Evolutionary conservation across 53 echinoderm and acorn worm genomes (phyloP).

Genomic region (Holothuria scabra): DNA sequence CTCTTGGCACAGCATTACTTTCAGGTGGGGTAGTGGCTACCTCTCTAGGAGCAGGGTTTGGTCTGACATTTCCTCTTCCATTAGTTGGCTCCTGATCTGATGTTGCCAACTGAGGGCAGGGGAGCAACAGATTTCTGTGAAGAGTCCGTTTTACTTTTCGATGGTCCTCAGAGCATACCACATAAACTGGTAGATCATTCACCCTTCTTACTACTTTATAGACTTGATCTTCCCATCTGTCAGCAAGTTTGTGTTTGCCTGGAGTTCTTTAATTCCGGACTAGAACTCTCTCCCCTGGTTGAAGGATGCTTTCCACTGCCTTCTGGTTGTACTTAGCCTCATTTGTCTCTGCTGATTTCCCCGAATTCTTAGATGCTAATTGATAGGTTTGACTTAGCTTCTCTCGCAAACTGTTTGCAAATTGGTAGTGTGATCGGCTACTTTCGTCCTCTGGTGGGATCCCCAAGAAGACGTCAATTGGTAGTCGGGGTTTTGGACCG

Average conservation of each 20-base stretch:
- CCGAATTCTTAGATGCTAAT: slow-evolving; percentile 27
- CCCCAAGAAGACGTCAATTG: slow-evolving; percentile 13
- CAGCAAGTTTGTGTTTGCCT: slow-evolving; percentile 18
- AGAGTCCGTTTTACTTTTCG: not conserved
- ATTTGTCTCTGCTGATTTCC: not conserved
- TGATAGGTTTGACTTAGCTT: slow-evolving; percentile 33
- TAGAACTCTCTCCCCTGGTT: slow-evolving; percentile 6
- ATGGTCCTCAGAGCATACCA: not conserved
- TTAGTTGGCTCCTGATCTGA: not conserved
- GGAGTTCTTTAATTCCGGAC: not conserved
- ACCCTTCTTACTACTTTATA: slow-evolving; percentile 15
- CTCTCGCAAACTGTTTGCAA: too few relatives aligned
- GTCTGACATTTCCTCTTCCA: not conserved
- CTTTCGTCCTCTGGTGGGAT: too few relatives aligned
- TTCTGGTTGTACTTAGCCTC: slow-evolving; percentile 14
- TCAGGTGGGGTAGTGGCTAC: not conserved
- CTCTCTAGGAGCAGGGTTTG: not conserved
- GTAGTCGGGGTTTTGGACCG: slow-evolving; percentile 59
- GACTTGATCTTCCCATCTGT: slow-evolving; percentile 8
- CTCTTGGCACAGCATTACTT: not conserved
- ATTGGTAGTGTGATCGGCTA: too few relatives aligned
- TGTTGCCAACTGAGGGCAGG: not conserved
- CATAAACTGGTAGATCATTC: slow-evolving; percentile 13
- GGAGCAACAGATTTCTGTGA: not conserved
- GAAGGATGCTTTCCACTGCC: not conserved